Evolutionary conservation across 2,888 invertebrate species (phyloP), one percentile per base, ranked within the genome.

Genomic region (Lepidochrysops patricia): DNA sequence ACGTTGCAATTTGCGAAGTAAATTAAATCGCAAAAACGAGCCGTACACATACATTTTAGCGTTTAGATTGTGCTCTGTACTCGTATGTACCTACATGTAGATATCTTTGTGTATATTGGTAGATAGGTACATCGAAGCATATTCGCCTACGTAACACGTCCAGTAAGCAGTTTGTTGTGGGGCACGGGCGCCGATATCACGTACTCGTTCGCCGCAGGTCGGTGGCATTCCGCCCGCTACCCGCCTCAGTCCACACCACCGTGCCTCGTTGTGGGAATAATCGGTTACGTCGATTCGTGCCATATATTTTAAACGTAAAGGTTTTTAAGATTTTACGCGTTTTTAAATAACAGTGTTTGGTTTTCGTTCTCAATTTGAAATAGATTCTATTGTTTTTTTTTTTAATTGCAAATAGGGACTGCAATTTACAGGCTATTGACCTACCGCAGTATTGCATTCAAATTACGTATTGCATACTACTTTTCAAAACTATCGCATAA

Each of bases 121-220:
- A 79, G 77, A 79, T 81, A 74, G 74, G 78, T 81, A 81, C 75
- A 77, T 78, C 76, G 80, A 79, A 75, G 78, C 79, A 78, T 76
- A 80, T 79, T 80, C 83, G 84, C 84, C 84, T 84, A 86, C 86
- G 80, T 86, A 87, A 85, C 83, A 82, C 82, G 84, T 85, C 84
- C 86, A 86, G 83, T 85, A 85, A 86, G 86, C 87, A 86, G 85
- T 87, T 87, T 88, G 86, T 87, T 87, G 84, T 88, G 84, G 79
- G 82, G 84, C 87, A 87, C 84, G 86, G 83, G 84, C 84, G 82
- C 82, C 80, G 84, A 82, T 85, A 85, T 84, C 83, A 83, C 84
- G 83, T 83, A 77, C 81, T 76, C 77, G 82, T 80, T 84, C 79
- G 79, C 80, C 81, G 79, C 78, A 78, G 77, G 82, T 80, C 74